These are phyloP conservation scores for Amphiprion clarkii DNA, from an alignment of 2,797 vertebrate species.

Conservation along the genomic window DNA sequence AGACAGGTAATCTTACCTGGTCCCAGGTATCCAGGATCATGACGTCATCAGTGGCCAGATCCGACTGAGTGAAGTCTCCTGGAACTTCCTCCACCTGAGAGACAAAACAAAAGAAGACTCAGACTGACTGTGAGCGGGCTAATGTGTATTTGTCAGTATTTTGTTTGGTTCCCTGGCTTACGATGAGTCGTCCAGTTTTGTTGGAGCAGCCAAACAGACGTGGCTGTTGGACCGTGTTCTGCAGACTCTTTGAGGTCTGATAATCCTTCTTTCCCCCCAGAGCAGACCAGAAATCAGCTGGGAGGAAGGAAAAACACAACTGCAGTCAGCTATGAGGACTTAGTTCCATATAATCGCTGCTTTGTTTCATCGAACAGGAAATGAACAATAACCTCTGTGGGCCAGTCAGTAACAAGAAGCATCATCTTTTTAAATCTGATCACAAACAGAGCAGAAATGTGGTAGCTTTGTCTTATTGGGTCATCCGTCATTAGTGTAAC, in stretches of 20 bases:
- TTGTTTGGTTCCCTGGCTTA: slow-evolving; percentile 63
- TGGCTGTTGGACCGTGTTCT: slow-evolving; percentile 69
- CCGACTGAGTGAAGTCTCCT: slow-evolving; percentile 87
- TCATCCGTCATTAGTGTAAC: neutral
- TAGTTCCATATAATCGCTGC: neutral
- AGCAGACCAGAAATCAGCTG: slow-evolving; percentile 85
- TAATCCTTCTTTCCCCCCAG: slow-evolving; percentile 87
- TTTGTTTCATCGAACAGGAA: slow-evolving; percentile 24
- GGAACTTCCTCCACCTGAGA: slow-evolving; percentile 87
- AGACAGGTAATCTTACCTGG: slow-evolving; percentile 74
- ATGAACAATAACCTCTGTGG: slow-evolving; percentile 14
- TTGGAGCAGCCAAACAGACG: slow-evolving; percentile 89
- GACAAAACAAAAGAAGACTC: slow-evolving; percentile 16
- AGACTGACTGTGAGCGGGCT: neutral
- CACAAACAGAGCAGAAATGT: slow-evolving; percentile 9
- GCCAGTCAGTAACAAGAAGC: slow-evolving; percentile 7
- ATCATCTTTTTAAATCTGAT: neutral
- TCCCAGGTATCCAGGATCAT: slow-evolving; percentile 88
- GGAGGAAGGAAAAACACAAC: slow-evolving; percentile 9
- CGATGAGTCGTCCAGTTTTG: slow-evolving; percentile 84
- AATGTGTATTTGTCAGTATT: neutral
- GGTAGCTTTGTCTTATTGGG: neutral
- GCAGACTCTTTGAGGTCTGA: slow-evolving; percentile 85
- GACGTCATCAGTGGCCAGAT: slow-evolving; percentile 88
- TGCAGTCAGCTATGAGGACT: neutral